A percentile compares a stretch with the other conserved stretches of the same genome.
Evolutionary conservation across 2,888 invertebrate species (phyloP).

Genomic region (Anthophora plumipes): DNA sequence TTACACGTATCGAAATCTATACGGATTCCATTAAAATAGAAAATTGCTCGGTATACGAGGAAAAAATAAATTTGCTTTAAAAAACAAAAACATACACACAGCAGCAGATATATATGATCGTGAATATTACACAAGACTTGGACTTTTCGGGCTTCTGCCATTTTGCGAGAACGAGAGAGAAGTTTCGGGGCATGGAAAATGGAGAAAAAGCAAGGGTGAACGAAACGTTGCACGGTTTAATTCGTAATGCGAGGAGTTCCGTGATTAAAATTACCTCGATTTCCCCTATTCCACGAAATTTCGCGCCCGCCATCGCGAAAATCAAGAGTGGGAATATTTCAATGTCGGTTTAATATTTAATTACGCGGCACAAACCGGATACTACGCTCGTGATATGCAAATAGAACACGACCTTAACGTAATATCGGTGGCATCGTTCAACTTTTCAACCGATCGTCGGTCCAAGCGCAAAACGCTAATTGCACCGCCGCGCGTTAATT

Average conservation of each 20-base stretch:
- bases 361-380: slow-evolving; percentile 5
- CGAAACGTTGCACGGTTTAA: background rate
- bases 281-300: background rate
- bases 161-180: too few relatives aligned
- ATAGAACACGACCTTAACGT: slow-evolving; percentile 19
- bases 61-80: background rate
- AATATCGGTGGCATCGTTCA: slow-evolving; percentile 4
- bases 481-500: background rate
- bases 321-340: slow-evolving; percentile 26
- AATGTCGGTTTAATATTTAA: slow-evolving; percentile 36
- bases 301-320: background rate
- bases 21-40: background rate
- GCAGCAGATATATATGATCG: background rate
- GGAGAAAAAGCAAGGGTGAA: background rate
- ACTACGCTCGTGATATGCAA: background rate
- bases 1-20: background rate
- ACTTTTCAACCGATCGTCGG: slow-evolving; percentile 16
- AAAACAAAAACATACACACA: too few relatives aligned
- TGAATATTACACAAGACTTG: too few relatives aligned
- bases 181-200: too few relatives aligned
- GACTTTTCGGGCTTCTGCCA: too few relatives aligned
- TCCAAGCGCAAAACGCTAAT: slow-evolving; percentile 9
- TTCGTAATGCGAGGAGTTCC: background rate
- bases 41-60: background rate
- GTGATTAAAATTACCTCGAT: slow-evolving; percentile 27